These are phyloP conservation scores for Melieria picta DNA, from an alignment of 2,888 invertebrate species.

Conservation along the genomic window DNA sequence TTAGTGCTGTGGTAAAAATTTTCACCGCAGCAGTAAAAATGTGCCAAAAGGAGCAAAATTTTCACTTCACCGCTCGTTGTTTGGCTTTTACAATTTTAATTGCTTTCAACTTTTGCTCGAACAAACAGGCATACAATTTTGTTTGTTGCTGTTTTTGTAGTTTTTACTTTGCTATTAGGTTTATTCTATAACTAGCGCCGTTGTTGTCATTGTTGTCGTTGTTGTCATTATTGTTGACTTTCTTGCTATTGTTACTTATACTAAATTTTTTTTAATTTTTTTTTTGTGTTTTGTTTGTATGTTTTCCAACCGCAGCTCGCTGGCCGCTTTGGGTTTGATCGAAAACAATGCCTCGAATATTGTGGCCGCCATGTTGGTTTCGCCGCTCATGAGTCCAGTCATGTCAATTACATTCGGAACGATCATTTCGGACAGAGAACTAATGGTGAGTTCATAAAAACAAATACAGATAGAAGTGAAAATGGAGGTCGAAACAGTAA, in stretches of 20 bases:
- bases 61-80: no score
- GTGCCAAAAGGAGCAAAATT: no score
- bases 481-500: no score
- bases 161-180: no score
- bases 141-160: no score
- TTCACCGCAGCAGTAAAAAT: no score
- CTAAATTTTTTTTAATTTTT: constrained; percentile 23
- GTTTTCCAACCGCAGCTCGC: constrained; percentile 69
- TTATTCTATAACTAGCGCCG: no score
- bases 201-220: no score
- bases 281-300: constrained; percentile 2
- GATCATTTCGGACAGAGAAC: constrained; percentile 77
- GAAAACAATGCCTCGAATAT: constrained; percentile 87
- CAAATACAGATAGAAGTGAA: neutral
- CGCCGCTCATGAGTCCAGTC: constrained; percentile 84
- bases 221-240: neutral
- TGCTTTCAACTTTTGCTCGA: no score
- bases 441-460: constrained; percentile 67
- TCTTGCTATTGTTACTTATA: constrained; percentile 20
- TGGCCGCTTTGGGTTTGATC: constrained; percentile 84
- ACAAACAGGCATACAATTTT: no score
- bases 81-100: no score
- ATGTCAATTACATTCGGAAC: constrained; percentile 88
- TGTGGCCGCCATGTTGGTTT: constrained; percentile 80
- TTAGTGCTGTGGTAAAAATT: no score